Evolutionary conservation across 1,140 invertebrate genomes (phyloP).

Genomic region (Lineus longissimus): DNA sequence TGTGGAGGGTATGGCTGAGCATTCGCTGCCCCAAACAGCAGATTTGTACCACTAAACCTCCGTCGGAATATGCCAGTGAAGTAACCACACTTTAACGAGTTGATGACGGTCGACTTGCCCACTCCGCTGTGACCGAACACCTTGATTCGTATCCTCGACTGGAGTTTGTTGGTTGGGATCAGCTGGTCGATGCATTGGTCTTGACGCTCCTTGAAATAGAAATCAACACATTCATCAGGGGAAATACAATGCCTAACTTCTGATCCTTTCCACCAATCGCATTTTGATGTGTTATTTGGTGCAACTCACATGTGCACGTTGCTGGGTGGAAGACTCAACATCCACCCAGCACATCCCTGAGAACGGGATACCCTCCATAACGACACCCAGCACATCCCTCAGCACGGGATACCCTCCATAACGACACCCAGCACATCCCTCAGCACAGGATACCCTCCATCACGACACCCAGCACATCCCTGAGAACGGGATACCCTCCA

Average conservation of each 20-base stretch:
- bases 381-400: too few species aligned
- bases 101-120: slow-evolving; percentile 72
- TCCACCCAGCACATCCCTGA: too few species aligned
- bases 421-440: too few species aligned
- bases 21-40: too few species aligned
- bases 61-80: slow-evolving; percentile 48
- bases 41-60: neutral
- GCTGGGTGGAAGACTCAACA: neutral
- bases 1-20: too few species aligned
- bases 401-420: too few species aligned
- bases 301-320: neutral
- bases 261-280: neutral
- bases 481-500: too few species aligned
- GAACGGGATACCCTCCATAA: too few species aligned
- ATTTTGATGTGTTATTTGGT: neutral
- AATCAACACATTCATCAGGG: slow-evolving; percentile 2
- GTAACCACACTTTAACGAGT: slow-evolving; percentile 62
- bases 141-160: slow-evolving; percentile 70
- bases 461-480: too few species aligned
- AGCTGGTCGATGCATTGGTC: slow-evolving; percentile 70
- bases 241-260: too few species aligned
- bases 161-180: slow-evolving; percentile 58
- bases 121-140: slow-evolving; percentile 73
- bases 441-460: too few species aligned
- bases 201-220: slow-evolving; percentile 56